These are phyloP conservation scores for Conus canariensis DNA, from an alignment of 2,888 invertebrate species.

Conservation along the genomic window DNA sequence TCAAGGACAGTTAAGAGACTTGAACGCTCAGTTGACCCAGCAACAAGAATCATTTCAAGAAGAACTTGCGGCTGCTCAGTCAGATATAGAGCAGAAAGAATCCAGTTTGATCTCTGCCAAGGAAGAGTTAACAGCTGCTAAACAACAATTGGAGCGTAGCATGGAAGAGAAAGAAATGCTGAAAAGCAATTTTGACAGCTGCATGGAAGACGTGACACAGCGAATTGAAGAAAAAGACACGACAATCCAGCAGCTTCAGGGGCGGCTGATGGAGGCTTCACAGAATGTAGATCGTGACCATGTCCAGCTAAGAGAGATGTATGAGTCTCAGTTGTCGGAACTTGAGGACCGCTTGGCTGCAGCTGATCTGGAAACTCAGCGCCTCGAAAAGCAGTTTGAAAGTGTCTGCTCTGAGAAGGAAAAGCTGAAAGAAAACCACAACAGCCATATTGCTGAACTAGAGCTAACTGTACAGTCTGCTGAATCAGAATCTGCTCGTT, in stretches of 20 bases:
- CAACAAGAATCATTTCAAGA: constrained; percentile 21
- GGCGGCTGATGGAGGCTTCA: constrained; percentile 53
- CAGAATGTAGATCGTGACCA: constrained; percentile 51
- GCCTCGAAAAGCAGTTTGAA: constrained; percentile 40
- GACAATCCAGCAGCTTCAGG: constrained; percentile 45
- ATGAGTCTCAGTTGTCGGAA: constrained; percentile 53
- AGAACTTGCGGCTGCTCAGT: constrained; percentile 43
- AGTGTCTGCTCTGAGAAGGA: constrained; percentile 34
- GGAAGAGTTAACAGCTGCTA: constrained; percentile 36
- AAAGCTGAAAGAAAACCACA: constrained; percentile 44
- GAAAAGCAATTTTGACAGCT: constrained; percentile 55
- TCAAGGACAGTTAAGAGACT: constrained; percentile 12
- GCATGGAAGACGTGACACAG: constrained; percentile 56
- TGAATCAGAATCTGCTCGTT: constrained; percentile 41
- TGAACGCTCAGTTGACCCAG: not conserved
- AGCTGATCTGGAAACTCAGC: constrained; percentile 40
- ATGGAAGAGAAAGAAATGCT: constrained; percentile 55
- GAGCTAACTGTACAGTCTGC: constrained; percentile 47
- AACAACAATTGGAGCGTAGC: constrained; percentile 33
- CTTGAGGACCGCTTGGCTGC: constrained; percentile 49
- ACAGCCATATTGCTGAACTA: constrained; percentile 50
- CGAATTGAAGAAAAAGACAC: constrained; percentile 47
- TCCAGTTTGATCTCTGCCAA: constrained; percentile 21
- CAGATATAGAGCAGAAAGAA: constrained; percentile 51
- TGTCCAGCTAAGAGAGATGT: constrained; percentile 53